A percentile compares a stretch with the other conserved stretches of the same genome.
Evolutionary conservation across 2,888 invertebrate species (phyloP).

Genomic region (Callyntrura sp.): DNA sequence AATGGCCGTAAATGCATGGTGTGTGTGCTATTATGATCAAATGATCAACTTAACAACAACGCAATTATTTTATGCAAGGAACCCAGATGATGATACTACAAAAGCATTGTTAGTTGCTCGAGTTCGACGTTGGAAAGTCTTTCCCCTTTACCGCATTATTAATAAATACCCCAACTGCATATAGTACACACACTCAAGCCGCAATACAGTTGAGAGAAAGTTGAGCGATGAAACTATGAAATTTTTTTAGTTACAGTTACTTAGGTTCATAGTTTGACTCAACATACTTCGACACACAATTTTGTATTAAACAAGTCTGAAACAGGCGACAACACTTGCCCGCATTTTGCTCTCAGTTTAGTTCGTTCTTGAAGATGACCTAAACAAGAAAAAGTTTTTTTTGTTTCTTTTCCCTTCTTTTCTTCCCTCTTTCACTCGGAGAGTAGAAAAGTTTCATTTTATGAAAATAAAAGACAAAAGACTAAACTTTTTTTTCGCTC

Average conservation of each 20-base stretch:
- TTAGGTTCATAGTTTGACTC: neutral
- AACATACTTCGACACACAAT: slow-evolving; percentile 32
- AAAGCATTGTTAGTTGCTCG: neutral
- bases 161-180: slow-evolving; percentile 31
- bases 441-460: slow-evolving; percentile 31
- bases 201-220: slow-evolving; percentile 19
- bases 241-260: neutral
- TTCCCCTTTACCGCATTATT: slow-evolving; percentile 19
- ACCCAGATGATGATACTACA: neutral
- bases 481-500: neutral
- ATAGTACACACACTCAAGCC: neutral
- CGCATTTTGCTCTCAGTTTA: neutral
- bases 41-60: slow-evolving; percentile 20
- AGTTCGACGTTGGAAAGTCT: neutral
- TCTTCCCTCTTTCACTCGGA: neutral
- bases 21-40: slow-evolving; percentile 21
- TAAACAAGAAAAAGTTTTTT: slow-evolving; percentile 45
- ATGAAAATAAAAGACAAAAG: slow-evolving; percentile 45
- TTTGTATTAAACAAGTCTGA: slow-evolving; percentile 46
- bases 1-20: neutral
- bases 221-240: slow-evolving; percentile 8
- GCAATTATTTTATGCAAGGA: neutral
- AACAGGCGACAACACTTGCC: slow-evolving; percentile 42
- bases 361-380: slow-evolving; percentile 32
- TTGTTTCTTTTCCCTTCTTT: neutral